Conservation (phyloP, 2,113 vertebrate species). For the Stomatorhinus ivindoensis region DNA sequence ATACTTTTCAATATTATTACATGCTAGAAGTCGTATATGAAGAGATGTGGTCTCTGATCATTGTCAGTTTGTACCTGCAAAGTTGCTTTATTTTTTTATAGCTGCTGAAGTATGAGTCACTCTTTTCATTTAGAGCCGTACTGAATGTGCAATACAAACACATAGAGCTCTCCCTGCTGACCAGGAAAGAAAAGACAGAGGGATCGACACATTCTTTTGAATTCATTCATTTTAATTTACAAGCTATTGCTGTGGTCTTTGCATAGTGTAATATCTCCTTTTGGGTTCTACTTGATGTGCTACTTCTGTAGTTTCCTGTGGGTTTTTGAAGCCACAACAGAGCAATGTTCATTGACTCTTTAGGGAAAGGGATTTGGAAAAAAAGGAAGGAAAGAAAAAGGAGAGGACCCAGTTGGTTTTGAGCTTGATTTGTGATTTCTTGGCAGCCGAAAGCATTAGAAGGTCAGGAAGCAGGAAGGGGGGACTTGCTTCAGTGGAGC, state of each 20-base stretch:
- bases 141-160: background rate
- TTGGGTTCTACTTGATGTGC: too few relatives aligned
- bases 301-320: background rate
- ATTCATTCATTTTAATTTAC: background rate
- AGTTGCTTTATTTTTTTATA: background rate
- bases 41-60: background rate
- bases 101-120: conserved; percentile 4
- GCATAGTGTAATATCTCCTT: background rate
- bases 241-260: background rate
- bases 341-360: background rate
- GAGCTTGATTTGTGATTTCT: background rate
- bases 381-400: too few relatives aligned
- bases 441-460: background rate
- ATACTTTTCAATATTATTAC: background rate
- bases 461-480: background rate
- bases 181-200: background rate
- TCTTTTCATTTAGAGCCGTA: background rate
- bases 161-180: conserved; percentile 10
- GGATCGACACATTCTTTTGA: background rate
- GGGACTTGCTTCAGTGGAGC: background rate
- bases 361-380: background rate
- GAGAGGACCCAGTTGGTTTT: background rate
- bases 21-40: background rate
- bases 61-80: background rate
- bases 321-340: background rate